These are phyloP conservation scores for Pycnomerus fuliginosus DNA, from an alignment of 2,888 invertebrate genomes.

Conservation along the genomic window DNA sequence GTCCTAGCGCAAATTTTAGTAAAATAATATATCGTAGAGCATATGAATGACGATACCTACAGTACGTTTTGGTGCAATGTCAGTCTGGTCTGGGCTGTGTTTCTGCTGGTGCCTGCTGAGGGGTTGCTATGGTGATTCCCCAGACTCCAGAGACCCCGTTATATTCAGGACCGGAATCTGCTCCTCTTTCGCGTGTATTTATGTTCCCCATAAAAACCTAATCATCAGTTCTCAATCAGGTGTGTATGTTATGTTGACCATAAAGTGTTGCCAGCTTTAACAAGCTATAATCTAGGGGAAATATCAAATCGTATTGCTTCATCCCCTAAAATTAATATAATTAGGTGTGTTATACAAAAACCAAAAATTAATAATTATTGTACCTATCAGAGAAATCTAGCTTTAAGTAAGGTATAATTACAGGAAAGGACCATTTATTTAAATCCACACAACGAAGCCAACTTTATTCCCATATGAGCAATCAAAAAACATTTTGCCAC, in stretches of 20 bases:
- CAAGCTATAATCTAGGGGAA: no score
- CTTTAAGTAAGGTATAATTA: no score
- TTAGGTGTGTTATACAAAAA: no score
- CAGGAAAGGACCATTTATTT: no score
- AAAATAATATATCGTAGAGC: constrained; percentile 12
- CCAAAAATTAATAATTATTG: no score
- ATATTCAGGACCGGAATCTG: constrained; percentile 35
- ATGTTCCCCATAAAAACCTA: constrained; percentile 25
- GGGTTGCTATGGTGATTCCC: constrained; percentile 38
- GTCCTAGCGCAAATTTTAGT: no score
- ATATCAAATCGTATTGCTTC: no score
- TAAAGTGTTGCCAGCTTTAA: constrained; percentile 9
- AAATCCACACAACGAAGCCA: no score
- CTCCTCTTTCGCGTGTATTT: constrained; percentile 12
- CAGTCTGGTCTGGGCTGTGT: no score
- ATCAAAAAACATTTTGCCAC: no score
- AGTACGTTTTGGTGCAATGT: constrained; percentile 7
- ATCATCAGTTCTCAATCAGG: constrained; percentile 23
- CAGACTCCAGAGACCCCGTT: constrained; percentile 38
- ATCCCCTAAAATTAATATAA: no score
- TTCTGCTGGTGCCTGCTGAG: constrained; percentile 28
- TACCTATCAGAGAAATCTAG: no score
- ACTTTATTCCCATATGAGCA: constrained; percentile 10
- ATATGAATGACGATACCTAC: constrained; percentile 10
- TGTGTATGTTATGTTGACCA: constrained; percentile 11